phyloP scores from a whole-genome alignment of 2,888 invertebrate species.

The Pyrgus malvae region DNA sequence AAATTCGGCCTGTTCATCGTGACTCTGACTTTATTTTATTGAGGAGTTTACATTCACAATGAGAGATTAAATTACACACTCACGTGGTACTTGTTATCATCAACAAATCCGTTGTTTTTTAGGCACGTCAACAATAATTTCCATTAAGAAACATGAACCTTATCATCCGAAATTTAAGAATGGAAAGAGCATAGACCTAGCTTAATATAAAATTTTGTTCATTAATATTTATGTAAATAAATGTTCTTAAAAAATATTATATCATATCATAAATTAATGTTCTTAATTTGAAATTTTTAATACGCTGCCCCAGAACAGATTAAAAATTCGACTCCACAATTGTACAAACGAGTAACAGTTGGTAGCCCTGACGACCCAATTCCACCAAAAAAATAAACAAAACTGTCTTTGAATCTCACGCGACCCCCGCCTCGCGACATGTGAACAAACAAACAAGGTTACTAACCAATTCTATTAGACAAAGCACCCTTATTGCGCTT shows the following conservation, averaged over 20 bases:
- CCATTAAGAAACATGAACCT: too few relatives aligned
- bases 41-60: not conserved
- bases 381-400: conserved; percentile 42
- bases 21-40: not conserved
- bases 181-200: too few relatives aligned
- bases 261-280: too few relatives aligned
- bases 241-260: too few relatives aligned
- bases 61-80: too few relatives aligned
- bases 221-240: too few relatives aligned
- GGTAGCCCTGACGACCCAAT: conserved; percentile 36
- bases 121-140: too few relatives aligned
- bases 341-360: conserved; percentile 23
- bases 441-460: conserved; percentile 65
- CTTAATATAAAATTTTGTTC: too few relatives aligned
- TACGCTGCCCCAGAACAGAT: conserved; percentile 1
- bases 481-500: not conserved
- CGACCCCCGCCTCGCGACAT: conserved; percentile 66
- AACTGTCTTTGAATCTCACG: conserved; percentile 49
- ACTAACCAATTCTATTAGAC: not conserved
- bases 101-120: too few relatives aligned
- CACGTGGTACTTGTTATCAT: too few relatives aligned
- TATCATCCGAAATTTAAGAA: too few relatives aligned
- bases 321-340: conserved; percentile 23
- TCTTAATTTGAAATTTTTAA: not conserved
- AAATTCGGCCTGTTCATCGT: conserved; percentile 1